Conservation (phyloP, 2,797 vertebrate genomes). For the Sebastes matsubarae region DNA sequence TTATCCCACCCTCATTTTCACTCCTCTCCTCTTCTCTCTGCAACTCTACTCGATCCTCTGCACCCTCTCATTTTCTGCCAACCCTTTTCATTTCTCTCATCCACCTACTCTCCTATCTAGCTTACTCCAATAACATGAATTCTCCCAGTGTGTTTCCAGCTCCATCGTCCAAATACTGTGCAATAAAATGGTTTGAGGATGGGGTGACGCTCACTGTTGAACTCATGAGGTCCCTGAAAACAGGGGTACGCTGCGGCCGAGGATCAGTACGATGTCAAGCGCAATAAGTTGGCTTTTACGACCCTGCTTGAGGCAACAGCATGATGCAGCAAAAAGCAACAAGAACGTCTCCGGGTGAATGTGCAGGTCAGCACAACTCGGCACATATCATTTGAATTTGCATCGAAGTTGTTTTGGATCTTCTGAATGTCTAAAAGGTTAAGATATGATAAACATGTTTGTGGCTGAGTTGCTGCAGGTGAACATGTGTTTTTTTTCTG, state of each 20-base stretch:
- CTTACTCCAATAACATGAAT: slow-evolving; percentile 8
- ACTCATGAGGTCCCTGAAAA: slow-evolving; percentile 19
- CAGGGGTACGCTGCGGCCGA: neutral
- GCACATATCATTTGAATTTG: neutral
- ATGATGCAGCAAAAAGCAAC: slow-evolving; percentile 39
- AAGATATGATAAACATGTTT: slow-evolving; percentile 28
- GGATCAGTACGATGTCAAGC: slow-evolving; percentile 18
- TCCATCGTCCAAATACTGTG: slow-evolving; percentile 10
- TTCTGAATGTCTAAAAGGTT: slow-evolving; percentile 24
- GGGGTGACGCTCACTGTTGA: slow-evolving; percentile 5
- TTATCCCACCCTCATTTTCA: slow-evolving; percentile 40
- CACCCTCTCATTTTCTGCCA: slow-evolving; percentile 47
- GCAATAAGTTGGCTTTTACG: slow-evolving; percentile 7
- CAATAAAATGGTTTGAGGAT: slow-evolving; percentile 14
- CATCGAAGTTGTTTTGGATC: neutral
- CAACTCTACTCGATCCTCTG: slow-evolving; percentile 31
- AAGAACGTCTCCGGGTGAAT: neutral
- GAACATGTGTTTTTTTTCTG: slow-evolving; percentile 23
- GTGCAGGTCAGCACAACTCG: neutral
- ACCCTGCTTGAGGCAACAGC: slow-evolving; percentile 2
- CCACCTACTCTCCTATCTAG: slow-evolving; percentile 15
- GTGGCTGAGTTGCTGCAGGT: slow-evolving; percentile 8
- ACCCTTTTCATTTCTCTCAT: slow-evolving; percentile 37
- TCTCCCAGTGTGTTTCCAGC: slow-evolving; percentile 22
- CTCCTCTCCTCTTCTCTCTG: slow-evolving; percentile 9